Percentiles rank a stretch among this genome's conserved stretches.
phyloP scores from a whole-genome alignment of 2,797 vertebrate genomes.

The Anas capensis region DNA sequence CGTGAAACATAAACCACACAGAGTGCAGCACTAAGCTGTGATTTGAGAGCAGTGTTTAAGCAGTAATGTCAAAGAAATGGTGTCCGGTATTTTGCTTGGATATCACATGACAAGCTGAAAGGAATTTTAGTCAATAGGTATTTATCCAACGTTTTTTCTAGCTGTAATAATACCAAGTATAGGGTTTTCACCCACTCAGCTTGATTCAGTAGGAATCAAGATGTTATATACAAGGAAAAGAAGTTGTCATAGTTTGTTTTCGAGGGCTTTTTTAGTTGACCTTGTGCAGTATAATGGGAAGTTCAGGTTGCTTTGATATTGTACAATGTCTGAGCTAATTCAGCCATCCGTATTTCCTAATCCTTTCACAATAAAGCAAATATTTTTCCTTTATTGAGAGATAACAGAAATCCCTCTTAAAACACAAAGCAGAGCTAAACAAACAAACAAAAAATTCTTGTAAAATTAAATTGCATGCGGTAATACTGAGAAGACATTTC shows the following conservation, averaged over 20 bases:
- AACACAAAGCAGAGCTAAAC: neutral
- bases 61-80: rapidly evolving
- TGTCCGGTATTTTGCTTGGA: rapidly evolving
- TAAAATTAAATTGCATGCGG: neutral
- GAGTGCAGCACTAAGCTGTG: neutral
- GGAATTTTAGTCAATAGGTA: neutral
- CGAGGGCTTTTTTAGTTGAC: neutral
- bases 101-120: neutral
- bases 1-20: rapidly evolving
- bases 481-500: neutral
- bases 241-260: neutral
- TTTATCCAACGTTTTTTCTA: neutral
- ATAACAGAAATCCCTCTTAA: neutral
- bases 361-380: neutral
- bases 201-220: neutral
- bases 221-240: neutral
- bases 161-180: neutral
- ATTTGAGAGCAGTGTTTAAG: neutral
- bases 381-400: neutral
- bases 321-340: neutral
- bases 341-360: neutral
- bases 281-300: neutral
- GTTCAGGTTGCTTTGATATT: neutral
- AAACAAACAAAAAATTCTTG: too few relatives aligned
- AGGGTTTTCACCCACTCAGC: neutral